Conservation (phyloP, 2,888 invertebrate genomes). For the Leptothorax acervorum region DNA sequence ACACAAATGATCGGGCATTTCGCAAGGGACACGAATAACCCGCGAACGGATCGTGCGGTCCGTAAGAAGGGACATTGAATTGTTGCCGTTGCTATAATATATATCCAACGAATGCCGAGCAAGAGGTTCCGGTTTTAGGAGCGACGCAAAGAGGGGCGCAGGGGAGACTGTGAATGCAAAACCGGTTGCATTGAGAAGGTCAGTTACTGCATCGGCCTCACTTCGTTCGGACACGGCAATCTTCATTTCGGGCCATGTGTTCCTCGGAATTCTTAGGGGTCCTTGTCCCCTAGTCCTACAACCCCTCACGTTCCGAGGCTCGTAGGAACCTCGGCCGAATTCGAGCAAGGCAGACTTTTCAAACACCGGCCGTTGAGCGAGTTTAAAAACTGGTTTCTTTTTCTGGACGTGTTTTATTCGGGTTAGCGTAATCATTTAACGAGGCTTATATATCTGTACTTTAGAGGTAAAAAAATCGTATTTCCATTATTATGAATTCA, state of each 20-base stretch:
- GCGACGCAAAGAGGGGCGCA: neutral
- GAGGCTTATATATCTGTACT: neutral
- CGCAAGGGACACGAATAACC: constrained; percentile 1
- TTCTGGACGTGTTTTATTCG: neutral
- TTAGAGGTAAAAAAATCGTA: no score
- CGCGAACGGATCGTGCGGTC: neutral
- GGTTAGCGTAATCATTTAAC: neutral
- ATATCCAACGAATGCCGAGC: constrained; percentile 45
- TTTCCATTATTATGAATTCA: no score
- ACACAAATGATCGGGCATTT: neutral
- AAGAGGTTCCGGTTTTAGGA: constrained; percentile 26
- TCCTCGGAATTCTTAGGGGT: neutral
- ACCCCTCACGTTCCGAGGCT: neutral
- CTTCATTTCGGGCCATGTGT: constrained; percentile 14
- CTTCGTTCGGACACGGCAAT: neutral
- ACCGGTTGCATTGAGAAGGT: constrained; percentile 74
- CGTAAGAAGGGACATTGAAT: constrained; percentile 1
- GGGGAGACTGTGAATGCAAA: constrained; percentile 35
- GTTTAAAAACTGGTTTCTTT: neutral
- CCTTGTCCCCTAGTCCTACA: neutral
- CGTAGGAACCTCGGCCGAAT: neutral
- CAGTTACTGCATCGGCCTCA: constrained; percentile 65
- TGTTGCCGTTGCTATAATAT: neutral
- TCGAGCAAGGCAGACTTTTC: neutral
- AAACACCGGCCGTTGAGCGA: neutral